Conservation (phyloP, 2,888 invertebrate species). For the Xestobium rufovillosum region DNA sequence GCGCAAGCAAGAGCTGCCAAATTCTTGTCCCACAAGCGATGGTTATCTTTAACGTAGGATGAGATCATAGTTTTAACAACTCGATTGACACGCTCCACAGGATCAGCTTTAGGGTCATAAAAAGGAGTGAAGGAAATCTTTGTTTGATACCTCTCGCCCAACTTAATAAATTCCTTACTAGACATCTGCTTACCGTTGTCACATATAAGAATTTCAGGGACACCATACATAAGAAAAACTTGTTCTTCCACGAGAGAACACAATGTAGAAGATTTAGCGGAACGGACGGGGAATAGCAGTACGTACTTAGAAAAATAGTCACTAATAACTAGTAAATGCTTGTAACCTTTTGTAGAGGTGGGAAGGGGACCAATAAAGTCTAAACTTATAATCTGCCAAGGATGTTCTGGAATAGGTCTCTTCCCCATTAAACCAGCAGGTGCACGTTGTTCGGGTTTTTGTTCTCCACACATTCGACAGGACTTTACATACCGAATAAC, state of each 20-base stretch:
- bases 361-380: constrained; percentile 16
- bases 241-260: constrained; percentile 4
- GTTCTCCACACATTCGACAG: constrained; percentile 7
- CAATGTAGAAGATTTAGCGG: too few relatives aligned
- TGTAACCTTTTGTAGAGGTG: constrained; percentile 4
- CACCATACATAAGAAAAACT: constrained; percentile 4
- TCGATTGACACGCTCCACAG: constrained; percentile 15
- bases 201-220: background rate
- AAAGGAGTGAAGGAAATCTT: too few relatives aligned
- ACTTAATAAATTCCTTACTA: too few relatives aligned
- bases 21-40: constrained; percentile 16
- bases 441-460: constrained; percentile 4
- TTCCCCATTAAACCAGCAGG: constrained; percentile 8
- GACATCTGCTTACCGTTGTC: constrained; percentile 4
- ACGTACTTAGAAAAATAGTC: constrained; percentile 14
- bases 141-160: too few relatives aligned
- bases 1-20: constrained; percentile 17
- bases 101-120: constrained; percentile 14
- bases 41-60: too few relatives aligned
- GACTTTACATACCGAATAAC: constrained; percentile 8
- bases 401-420: constrained; percentile 3
- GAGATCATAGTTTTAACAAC: constrained; percentile 18
- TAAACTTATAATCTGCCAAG: constrained; percentile 14
- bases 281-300: too few relatives aligned
- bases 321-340: constrained; percentile 6